Evolutionary conservation across 2,888 invertebrate species (phyloP), one percentile per base, ranked within the genome.

Genomic region (Hanleya hanleyi): DNA sequence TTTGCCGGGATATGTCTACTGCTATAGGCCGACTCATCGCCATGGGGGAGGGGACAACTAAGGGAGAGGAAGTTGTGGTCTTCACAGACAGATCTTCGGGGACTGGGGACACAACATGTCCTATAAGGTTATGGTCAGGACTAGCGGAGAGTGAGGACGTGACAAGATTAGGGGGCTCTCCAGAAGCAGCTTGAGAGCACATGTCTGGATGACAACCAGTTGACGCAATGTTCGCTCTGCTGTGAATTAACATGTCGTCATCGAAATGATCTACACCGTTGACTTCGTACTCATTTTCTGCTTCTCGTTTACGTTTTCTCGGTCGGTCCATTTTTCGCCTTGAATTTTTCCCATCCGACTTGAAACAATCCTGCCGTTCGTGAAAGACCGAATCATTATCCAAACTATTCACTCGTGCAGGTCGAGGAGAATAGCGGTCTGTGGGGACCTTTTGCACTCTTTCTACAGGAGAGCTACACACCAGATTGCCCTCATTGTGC

Each of bases 271-370:
- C 66, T 22, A 36, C 29, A n/a, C 26, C 64, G 1, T 51, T 61
- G 6, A 67, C 66, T 1, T 66, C 69, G 57, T 65, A 18, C 4
- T 76, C 76, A 38, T 69, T 71, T 38, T 79, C 81, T 33, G 76
- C 77, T 29, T 84, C 86, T 15, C 85, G 80, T 66, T 84, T 84
- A 37, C 89, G 79, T 73, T 88, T 89, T 32, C 86, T 75, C 6
- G 90, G 89, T 64, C 85, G 83, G 29, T 89, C 90, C 82, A 87
- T 86, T 80, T 90, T 90, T n/a, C 90, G 71, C 15, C 90, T 76
- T 26, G 88, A 88, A 71, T 86, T 85, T 80, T 88, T 89, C 12
- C 69, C 76, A 69, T 88, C 88, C 18, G 26, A 29, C 35, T 26
- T 64, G 4, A 57, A 18, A 57, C 29, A 4, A 15, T 57, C 57